Percentiles rank a stretch among this genome's conserved stretches.
phyloP scores from a whole-genome alignment of 2,797 vertebrate genomes.

The Cynodonichthys magdalenae region DNA sequence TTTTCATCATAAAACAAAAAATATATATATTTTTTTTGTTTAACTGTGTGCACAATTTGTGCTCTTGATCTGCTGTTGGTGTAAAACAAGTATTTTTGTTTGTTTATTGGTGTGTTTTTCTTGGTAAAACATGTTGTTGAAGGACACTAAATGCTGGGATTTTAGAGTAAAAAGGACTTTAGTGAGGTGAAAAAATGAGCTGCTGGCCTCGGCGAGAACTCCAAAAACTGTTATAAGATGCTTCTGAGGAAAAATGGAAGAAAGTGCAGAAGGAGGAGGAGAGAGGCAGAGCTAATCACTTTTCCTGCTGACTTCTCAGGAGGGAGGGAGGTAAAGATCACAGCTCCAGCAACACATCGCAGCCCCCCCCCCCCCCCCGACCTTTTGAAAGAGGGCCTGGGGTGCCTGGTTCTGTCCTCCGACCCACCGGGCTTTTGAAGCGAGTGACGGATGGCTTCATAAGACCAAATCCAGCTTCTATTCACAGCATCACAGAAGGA shows the following conservation, averaged over 20 bases:
- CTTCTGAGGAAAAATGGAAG: conserved; percentile 47
- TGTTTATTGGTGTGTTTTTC: no score
- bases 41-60: no score
- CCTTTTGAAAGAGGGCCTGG: conserved; percentile 69
- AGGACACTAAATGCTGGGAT: neutral
- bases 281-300: conserved; percentile 78
- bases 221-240: conserved; percentile 41
- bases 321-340: conserved; percentile 79
- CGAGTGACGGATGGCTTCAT: conserved; percentile 84
- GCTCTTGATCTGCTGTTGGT: neutral
- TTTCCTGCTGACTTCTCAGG: conserved; percentile 81
- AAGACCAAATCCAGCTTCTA: conserved; percentile 66
- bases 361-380: conserved; percentile 51
- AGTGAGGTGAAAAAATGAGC: conserved; percentile 46
- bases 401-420: conserved; percentile 72
- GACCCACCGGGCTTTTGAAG: conserved; percentile 75
- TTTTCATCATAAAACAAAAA: no score
- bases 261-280: conserved; percentile 58
- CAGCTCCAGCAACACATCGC: conserved; percentile 66
- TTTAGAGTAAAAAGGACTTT: neutral
- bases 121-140: neutral
- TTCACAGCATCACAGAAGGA: conserved; percentile 34
- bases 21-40: no score
- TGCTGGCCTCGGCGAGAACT: conserved; percentile 38
- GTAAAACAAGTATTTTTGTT: no score